Base-by-base conservation (phyloP, 2,888 invertebrate species). In the Drosophila infuscata region DNA sequence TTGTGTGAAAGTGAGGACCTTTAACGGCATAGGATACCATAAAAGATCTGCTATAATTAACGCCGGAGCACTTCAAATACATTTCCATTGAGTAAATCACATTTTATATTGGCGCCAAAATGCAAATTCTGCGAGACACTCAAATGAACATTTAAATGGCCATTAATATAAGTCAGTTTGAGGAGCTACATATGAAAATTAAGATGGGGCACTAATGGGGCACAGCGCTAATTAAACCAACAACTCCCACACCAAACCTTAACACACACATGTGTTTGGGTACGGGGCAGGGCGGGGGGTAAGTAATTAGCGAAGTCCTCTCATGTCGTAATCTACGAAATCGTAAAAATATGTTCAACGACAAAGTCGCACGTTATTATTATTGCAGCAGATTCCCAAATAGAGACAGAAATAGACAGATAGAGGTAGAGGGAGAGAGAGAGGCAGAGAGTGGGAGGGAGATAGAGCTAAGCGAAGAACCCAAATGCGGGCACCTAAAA, bases 311-410 rank as follows among this genome's bases (percentile, higher is more conserved):
- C 76, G 74, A 85, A 88, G 80, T 88, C 82, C 89, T 80, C 85
- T 69, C 72, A 65, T 78, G 78, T 70, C 80, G 83, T 83, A 88
- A 84, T 84, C 88, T 88, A 74, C 76, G 74, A 70, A 88, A 83
- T 86, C 86, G 82, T 88, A 86, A 88, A 88, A 88, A 88, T 89
- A 89, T 88, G 87, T 72, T 88, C 70, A 83, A 74, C 82, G 85
- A 80, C 80, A 80, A 82, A 89, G 71, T 82, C 75, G 76, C 81
- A 80, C 85, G 88, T 83, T 89, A 89, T 87, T 85, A 89, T 86
- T 88, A 88, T 85, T 86, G 63, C 80, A 76, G 58, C 72, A 74
- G 67, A 48, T 60, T 58, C 63, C 30, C 49, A 53, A 62, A 9
- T 54, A 62, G 36, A 33, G 32, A 41, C 15, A 2, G 4, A 46